Conservation (phyloP, 30 jellyfish, hydroid and myxozoan species). For the Aurelia sp. region DNA sequence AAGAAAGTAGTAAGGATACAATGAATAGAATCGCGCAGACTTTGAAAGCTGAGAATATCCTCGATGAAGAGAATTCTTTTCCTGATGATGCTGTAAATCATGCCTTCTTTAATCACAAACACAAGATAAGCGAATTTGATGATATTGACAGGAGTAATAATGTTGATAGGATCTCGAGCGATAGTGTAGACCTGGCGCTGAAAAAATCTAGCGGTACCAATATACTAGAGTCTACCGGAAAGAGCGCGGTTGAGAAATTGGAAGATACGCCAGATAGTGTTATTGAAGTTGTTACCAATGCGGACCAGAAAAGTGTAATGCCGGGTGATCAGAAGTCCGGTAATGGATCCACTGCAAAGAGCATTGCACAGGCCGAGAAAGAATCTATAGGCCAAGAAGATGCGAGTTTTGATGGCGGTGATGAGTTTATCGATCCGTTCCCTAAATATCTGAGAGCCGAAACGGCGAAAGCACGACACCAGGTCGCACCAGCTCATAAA, state of each 20-base stretch:
- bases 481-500: neutral
- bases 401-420: conserved; percentile 43
- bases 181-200: neutral
- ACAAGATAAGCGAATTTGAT: neutral
- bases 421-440: conserved; percentile 34
- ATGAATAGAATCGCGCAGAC: conserved; percentile 44
- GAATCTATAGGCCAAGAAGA: neutral
- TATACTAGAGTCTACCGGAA: no score
- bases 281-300: neutral
- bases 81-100: conserved; percentile 50
- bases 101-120: conserved; percentile 7
- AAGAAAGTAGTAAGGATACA: conserved; percentile 37
- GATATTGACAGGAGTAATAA: neutral
- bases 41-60: conserved; percentile 25
- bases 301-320: no score
- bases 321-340: no score
- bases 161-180: conserved; percentile 12
- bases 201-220: neutral
- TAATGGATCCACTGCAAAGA: no score
- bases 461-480: conserved; percentile 27
- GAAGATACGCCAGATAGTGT: neutral
- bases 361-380: no score
- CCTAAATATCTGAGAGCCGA: conserved; percentile 4
- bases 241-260: no score
- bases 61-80: conserved; percentile 42